phyloP scores from a whole-genome alignment of 2,113 vertebrate genomes.

The Phaethon lepturus region DNA sequence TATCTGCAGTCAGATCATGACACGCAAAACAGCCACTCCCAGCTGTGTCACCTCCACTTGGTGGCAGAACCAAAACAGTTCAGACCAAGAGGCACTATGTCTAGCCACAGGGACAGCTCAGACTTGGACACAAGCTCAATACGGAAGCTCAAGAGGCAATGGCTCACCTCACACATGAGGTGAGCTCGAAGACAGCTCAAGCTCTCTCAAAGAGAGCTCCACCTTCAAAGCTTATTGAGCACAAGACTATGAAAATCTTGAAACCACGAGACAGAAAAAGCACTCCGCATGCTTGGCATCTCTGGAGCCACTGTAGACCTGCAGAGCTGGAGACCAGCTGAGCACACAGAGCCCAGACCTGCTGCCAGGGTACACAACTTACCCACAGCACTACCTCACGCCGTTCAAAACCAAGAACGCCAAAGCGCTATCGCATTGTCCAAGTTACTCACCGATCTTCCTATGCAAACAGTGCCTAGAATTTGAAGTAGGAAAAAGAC shows the following conservation, averaged over 20 bases:
- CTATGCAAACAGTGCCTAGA: background rate
- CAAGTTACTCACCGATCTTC: background rate
- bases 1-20: background rate
- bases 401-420: background rate
- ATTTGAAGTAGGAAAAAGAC: background rate
- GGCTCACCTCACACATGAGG: background rate
- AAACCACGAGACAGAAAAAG: background rate
- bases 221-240: background rate
- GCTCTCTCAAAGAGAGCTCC: background rate
- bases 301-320: background rate
- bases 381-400: background rate
- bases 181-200: background rate
- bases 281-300: background rate
- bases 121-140: background rate
- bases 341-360: background rate
- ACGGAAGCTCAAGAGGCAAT: background rate
- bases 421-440: background rate
- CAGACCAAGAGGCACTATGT: background rate
- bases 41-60: background rate
- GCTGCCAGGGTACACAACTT: background rate
- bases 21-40: background rate
- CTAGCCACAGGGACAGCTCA: background rate
- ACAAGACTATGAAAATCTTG: background rate
- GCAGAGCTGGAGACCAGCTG: background rate
- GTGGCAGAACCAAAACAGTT: background rate